Conservation (phyloP, 2,888 invertebrate species). For the Watsonalla cultraria region DNA sequence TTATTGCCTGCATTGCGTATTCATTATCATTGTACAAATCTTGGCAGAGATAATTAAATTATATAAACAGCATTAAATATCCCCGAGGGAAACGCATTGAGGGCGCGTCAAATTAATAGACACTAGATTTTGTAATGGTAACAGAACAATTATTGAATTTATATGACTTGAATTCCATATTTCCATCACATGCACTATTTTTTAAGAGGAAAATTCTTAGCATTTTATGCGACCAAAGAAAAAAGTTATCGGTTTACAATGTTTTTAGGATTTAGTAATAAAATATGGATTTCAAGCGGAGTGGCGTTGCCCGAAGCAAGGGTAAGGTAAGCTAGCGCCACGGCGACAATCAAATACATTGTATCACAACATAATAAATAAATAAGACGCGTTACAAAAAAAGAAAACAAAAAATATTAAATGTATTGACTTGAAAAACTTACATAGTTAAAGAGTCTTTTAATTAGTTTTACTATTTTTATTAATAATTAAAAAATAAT, state of each 20-base stretch:
- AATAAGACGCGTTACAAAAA: slow-evolving; percentile 55
- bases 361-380: slow-evolving; percentile 60
- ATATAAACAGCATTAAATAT: neutral
- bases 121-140: slow-evolving; percentile 11
- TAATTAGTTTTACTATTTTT: slow-evolving; percentile 66
- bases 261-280: neutral
- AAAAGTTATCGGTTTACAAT: neutral
- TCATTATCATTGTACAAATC: slow-evolving; percentile 18
- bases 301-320: slow-evolving; percentile 12
- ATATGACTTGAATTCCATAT: slow-evolving; percentile 7
- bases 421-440: slow-evolving; percentile 58
- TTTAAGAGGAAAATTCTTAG: neutral
- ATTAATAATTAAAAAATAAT: slow-evolving; percentile 40
- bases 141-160: slow-evolving; percentile 21
- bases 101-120: neutral
- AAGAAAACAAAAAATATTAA: slow-evolving; percentile 36
- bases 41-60: slow-evolving; percentile 10
- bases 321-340: slow-evolving; percentile 22
- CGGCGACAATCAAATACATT: slow-evolving; percentile 32
- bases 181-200: slow-evolving; percentile 1
- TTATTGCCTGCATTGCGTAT: slow-evolving; percentile 18
- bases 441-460: slow-evolving; percentile 52
- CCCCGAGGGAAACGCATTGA: neutral
- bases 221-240: neutral
- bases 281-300: slow-evolving; percentile 1